Percentiles rank a stretch among this genome's conserved stretches.
Evolutionary conservation across 2,797 vertebrate genomes (phyloP).

Genomic region (Tolypeutes matacus): DNA sequence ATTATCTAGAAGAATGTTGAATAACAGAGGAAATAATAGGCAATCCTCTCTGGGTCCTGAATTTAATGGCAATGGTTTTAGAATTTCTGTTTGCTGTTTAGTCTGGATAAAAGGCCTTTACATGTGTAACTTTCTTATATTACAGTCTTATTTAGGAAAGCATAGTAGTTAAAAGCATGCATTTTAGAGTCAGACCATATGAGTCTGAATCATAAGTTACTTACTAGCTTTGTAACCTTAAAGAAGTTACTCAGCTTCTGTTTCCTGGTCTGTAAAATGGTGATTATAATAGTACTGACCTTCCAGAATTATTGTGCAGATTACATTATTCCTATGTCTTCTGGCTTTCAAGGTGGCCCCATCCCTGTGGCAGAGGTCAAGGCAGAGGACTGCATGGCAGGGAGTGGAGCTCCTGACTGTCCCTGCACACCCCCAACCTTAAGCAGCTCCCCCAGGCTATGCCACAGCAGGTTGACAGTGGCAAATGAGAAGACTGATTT

Average conservation of each 20-base stretch:
- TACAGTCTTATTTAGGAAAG: not conserved
- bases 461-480: too few species aligned
- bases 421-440: too few species aligned
- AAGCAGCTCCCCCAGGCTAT: too few species aligned
- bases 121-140: not conserved
- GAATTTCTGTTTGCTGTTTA: not conserved
- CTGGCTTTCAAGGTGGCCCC: not conserved
- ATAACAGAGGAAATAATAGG: too few species aligned
- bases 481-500: not conserved
- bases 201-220: not conserved
- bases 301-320: too few species aligned
- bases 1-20: not conserved
- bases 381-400: too few species aligned
- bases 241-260: not conserved
- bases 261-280: too few species aligned
- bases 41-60: too few species aligned
- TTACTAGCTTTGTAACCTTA: not conserved
- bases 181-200: not conserved
- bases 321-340: not conserved
- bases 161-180: not conserved
- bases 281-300: not conserved
- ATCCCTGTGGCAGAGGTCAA: too few species aligned
- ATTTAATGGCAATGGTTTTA: not conserved
- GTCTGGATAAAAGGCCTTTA: not conserved
- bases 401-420: too few species aligned